These are phyloP conservation scores for Brachionus calyciflorus DNA, from an alignment of 1,140 invertebrate genomes.

Conservation along the genomic window DNA sequence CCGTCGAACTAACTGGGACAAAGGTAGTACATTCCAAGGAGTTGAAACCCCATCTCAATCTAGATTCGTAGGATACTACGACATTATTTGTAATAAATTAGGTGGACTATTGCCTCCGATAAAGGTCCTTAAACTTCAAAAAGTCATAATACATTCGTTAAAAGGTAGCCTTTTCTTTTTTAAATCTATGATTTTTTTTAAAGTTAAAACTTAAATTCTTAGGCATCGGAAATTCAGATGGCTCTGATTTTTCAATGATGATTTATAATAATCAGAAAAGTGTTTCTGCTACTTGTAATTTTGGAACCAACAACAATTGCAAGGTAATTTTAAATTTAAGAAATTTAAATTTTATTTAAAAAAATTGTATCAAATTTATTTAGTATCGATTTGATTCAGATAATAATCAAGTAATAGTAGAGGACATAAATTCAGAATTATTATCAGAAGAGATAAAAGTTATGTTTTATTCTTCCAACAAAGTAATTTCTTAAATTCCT, in stretches of 20 bases:
- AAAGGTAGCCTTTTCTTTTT: constrained; percentile 51
- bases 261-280: constrained; percentile 50
- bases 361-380: constrained; percentile 21
- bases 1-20: constrained; percentile 63
- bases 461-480: constrained; percentile 56
- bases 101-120: constrained; percentile 58
- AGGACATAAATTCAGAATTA: constrained; percentile 46
- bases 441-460: constrained; percentile 62
- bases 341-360: background rate
- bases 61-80: constrained; percentile 65
- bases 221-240: constrained; percentile 63
- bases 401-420: constrained; percentile 56
- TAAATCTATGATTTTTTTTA: background rate
- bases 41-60: constrained; percentile 65
- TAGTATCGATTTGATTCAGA: constrained; percentile 53
- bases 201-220: constrained; percentile 29
- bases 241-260: constrained; percentile 58
- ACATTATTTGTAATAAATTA: constrained; percentile 60
- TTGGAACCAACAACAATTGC: constrained; percentile 60
- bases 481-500: constrained; percentile 6
- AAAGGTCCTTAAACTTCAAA: constrained; percentile 56
- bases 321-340: constrained; percentile 52
- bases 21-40: constrained; percentile 64
- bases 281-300: constrained; percentile 58
- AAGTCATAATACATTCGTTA: constrained; percentile 58